Conservation (phyloP, 1,140 invertebrate genomes). For the Kradibia gibbosae region DNA sequence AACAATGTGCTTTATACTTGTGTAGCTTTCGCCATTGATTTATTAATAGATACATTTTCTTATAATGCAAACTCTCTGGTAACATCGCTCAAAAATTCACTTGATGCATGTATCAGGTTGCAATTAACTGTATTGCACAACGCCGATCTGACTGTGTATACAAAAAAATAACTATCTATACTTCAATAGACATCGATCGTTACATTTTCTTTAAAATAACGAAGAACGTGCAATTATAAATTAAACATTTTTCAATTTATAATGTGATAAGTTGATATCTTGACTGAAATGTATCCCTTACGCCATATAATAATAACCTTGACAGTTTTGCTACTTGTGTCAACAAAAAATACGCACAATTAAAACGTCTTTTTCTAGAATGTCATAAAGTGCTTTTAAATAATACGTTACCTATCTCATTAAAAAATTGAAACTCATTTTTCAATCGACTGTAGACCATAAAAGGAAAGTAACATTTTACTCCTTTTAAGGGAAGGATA, state of each 20-base stretch:
- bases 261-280: background rate
- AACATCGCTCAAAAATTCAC: no score
- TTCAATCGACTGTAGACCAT: background rate
- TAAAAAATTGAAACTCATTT: background rate
- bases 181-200: background rate
- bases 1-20: no score
- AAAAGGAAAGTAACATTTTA: background rate
- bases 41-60: no score
- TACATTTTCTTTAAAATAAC: background rate
- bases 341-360: background rate
- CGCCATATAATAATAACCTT: background rate
- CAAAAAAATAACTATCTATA: background rate
- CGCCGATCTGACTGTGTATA: background rate
- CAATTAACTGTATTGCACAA: conserved; percentile 7
- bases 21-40: no score
- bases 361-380: background rate
- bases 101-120: background rate
- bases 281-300: background rate
- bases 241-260: background rate
- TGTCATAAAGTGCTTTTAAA: background rate
- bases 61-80: no score
- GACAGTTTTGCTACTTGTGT: background rate
- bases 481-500: background rate
- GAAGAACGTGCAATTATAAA: background rate
- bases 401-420: background rate